Percentiles rank a stretch among this genome's conserved stretches.
Evolutionary conservation across 2,888 invertebrate species (phyloP).

Genomic region (Eupithecia dodoneata): DNA sequence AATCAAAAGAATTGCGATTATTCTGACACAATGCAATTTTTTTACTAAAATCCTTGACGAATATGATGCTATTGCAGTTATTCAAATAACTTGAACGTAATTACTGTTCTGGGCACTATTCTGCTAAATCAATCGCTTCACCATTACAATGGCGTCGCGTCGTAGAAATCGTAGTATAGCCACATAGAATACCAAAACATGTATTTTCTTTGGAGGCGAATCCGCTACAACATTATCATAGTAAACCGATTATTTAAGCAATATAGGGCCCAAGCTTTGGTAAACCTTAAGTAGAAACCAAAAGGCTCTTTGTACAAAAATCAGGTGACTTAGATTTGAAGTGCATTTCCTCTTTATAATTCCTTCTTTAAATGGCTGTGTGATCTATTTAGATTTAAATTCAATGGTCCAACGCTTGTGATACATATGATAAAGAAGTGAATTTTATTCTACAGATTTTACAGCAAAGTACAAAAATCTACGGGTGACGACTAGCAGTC

Average conservation of each 20-base stretch:
- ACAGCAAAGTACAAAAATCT: conserved; percentile 26
- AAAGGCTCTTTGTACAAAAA: background rate
- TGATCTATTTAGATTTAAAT: background rate
- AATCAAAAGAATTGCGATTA: background rate
- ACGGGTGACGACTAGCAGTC: conserved; percentile 41
- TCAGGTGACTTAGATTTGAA: background rate
- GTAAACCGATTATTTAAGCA: too few species aligned
- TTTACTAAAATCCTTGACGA: background rate
- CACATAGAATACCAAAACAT: too few species aligned
- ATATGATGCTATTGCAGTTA: background rate
- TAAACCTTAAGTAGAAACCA: background rate
- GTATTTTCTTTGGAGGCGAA: too few species aligned
- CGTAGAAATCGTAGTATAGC: too few species aligned
- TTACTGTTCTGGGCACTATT: too few species aligned
- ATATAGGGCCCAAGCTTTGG: background rate
- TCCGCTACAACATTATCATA: too few species aligned
- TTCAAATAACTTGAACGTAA: background rate
- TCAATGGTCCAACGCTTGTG: background rate
- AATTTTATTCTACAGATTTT: background rate
- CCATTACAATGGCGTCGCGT: too few species aligned
- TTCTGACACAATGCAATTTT: background rate
- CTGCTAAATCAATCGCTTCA: too few species aligned
- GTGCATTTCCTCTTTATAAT: background rate
- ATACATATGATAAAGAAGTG: background rate
- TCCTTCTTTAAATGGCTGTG: background rate